phyloP scores from a whole-genome alignment of 2,888 invertebrate genomes.

The Dastarcus helophoroides region DNA sequence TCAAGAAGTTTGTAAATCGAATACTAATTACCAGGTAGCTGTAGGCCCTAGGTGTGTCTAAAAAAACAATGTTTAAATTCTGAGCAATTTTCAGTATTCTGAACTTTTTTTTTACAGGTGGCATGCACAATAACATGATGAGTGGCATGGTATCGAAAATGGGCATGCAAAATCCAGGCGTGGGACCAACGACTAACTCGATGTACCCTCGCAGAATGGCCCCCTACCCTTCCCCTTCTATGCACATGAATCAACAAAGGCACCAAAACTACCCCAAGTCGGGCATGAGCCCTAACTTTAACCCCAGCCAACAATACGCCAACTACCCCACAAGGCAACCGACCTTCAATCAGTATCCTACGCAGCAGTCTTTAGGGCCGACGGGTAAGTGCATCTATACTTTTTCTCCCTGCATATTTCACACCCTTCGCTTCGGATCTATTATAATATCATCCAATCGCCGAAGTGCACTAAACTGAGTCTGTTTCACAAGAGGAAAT shows the following conservation, averaged over 20 bases:
- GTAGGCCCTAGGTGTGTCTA: too few species aligned
- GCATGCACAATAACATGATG: constrained; percentile 51
- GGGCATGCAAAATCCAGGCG: constrained; percentile 44
- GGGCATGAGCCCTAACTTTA: constrained; percentile 37
- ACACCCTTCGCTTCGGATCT: too few species aligned
- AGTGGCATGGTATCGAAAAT: constrained; percentile 53
- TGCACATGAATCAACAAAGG: constrained; percentile 76
- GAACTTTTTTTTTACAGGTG: too few species aligned
- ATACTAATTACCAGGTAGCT: too few species aligned
- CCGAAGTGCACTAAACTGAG: too few species aligned
- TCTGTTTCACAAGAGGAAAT: too few species aligned
- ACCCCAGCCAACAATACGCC: constrained; percentile 36
- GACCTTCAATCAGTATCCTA: constrained; percentile 53
- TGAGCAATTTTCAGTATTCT: too few species aligned
- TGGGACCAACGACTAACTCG: constrained; percentile 36
- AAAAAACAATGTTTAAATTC: too few species aligned
- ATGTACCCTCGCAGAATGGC: constrained; percentile 68
- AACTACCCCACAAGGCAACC: constrained; percentile 36
- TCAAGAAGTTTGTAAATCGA: too few species aligned
- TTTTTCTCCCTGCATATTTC: too few species aligned
- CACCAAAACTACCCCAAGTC: constrained; percentile 47
- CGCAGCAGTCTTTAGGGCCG: constrained; percentile 52
- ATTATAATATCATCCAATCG: too few species aligned
- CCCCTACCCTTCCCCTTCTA: constrained; percentile 76
- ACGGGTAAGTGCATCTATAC: constrained; percentile 47